Percentiles rank a stretch among this genome's conserved stretches.
These are phyloP conservation scores for Electrophaes corylata DNA, from an alignment of 2,888 invertebrate genomes.

Conservation along the genomic window DNA sequence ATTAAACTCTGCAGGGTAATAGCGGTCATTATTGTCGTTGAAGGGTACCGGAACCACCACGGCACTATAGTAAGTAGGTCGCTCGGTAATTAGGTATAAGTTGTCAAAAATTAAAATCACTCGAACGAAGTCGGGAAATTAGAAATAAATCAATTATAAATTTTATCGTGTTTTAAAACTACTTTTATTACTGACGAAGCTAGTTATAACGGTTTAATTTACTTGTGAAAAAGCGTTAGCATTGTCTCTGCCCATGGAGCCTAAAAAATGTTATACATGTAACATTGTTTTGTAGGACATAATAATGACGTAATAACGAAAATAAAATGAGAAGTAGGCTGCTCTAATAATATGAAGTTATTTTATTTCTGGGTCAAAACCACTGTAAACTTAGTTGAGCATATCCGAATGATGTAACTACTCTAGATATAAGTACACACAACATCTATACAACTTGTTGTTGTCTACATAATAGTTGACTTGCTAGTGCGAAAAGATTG, in stretches of 20 bases:
- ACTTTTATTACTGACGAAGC: not conserved
- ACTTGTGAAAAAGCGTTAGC: too few relatives aligned
- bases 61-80: too few relatives aligned
- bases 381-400: not conserved
- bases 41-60: too few relatives aligned
- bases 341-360: conserved; percentile 4
- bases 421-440: not conserved
- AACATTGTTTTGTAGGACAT: not conserved
- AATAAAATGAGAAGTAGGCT: not conserved
- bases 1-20: too few relatives aligned
- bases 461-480: not conserved
- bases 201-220: too few relatives aligned
- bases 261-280: not conserved
- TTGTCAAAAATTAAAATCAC: too few relatives aligned
- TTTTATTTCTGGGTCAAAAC: conserved; percentile 9
- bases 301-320: not conserved
- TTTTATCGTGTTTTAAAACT: not conserved
- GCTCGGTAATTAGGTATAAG: too few relatives aligned
- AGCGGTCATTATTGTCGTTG: too few relatives aligned
- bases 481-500: not conserved
- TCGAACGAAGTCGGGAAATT: not conserved
- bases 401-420: conserved; percentile 2
- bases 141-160: not conserved
- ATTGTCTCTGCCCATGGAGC: too few relatives aligned
- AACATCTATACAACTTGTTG: not conserved